phyloP scores from a whole-genome alignment of 2,113 vertebrate genomes.

The Cheilinus undulatus region DNA sequence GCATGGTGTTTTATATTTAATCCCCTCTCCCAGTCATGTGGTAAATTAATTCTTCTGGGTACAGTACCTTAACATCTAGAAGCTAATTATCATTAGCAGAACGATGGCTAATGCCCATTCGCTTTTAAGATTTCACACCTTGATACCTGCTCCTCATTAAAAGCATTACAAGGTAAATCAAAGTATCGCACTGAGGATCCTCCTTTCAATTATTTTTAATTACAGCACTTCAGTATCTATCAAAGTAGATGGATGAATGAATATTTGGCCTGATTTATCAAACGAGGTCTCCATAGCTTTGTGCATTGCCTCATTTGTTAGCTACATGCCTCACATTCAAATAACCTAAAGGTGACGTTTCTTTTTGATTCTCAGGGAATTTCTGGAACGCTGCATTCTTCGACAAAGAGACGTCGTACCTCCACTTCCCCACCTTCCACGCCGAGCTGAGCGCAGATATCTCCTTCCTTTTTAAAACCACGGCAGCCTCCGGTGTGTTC shows the following conservation, averaged over 20 bases:
- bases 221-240: neutral
- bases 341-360: neutral
- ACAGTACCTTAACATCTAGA: neutral
- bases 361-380: conserved; percentile 79
- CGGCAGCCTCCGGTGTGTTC: conserved; percentile 91
- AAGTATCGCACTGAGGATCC: neutral
- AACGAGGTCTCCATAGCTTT: neutral
- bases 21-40: conserved; percentile 10
- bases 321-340: neutral
- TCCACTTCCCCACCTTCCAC: conserved; percentile 95
- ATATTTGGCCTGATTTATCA: conserved; percentile 14
- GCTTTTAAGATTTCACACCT: conserved; percentile 8
- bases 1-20: conserved; percentile 1
- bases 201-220: conserved; percentile 26
- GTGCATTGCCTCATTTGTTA: neutral
- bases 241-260: conserved; percentile 5
- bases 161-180: conserved; percentile 7
- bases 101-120: conserved; percentile 16
- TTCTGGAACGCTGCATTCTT: conserved; percentile 97
- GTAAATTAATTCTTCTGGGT: conserved; percentile 8
- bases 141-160: conserved; percentile 29
- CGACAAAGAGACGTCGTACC: conserved; percentile 91
- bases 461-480: conserved; percentile 96
- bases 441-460: conserved; percentile 94
- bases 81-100: conserved; percentile 34